Percentiles rank a stretch among this genome's conserved stretches.
Conservation (phyloP, 1,140 invertebrate species). For the Zaprionus ghesquierei region DNA sequence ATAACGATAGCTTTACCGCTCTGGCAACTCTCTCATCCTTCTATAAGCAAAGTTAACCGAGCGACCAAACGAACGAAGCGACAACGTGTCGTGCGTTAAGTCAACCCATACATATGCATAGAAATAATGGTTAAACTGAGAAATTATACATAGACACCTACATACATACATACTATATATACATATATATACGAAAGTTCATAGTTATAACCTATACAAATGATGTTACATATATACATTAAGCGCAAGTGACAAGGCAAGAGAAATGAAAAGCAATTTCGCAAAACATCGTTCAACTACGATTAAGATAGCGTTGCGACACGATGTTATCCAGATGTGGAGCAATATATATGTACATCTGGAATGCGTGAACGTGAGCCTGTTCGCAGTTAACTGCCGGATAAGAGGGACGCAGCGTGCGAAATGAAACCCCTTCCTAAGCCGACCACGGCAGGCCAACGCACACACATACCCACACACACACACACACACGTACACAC, state of each 20-base stretch:
- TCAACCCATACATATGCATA: slow-evolving; percentile 72
- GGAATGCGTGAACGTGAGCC: slow-evolving; percentile 1
- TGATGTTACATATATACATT: slow-evolving; percentile 44
- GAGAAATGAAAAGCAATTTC: slow-evolving; percentile 70
- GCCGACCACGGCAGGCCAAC: slow-evolving; percentile 25
- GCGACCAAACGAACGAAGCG: slow-evolving; percentile 23
- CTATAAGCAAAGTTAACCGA: slow-evolving; percentile 28
- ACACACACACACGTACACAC: slow-evolving; percentile 22
- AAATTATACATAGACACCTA: slow-evolving; percentile 9
- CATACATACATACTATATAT: slow-evolving; percentile 14
- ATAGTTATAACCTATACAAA: slow-evolving; percentile 41
- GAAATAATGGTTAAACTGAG: slow-evolving; percentile 56
- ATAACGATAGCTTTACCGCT: background rate
- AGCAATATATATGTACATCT: background rate
- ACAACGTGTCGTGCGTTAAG: slow-evolving; percentile 34
- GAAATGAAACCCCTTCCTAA: background rate
- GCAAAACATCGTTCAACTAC: slow-evolving; percentile 44
- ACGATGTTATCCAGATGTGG: slow-evolving; percentile 9
- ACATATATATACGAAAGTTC: slow-evolving; percentile 25
- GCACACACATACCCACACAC: slow-evolving; percentile 31
- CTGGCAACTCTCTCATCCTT: background rate
- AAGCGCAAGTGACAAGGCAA: slow-evolving; percentile 48
- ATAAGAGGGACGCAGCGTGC: background rate
- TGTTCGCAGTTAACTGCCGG: background rate
- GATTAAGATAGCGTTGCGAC: slow-evolving; percentile 22